phyloP scores from a whole-genome alignment of 1,140 invertebrate species.

The Tetragnatha versicolor region DNA sequence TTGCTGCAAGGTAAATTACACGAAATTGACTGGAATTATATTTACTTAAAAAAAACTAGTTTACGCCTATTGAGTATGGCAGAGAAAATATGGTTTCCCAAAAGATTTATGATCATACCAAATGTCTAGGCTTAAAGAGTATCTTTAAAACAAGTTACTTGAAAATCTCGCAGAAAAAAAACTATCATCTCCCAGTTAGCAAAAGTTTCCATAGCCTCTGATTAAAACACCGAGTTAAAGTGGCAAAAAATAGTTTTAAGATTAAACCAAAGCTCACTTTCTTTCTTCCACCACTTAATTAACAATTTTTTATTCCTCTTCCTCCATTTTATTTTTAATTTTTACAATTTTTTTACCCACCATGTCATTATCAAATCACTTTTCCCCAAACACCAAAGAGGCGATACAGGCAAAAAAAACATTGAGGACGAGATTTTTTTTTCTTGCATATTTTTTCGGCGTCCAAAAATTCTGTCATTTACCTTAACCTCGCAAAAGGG shows the following conservation, averaged over 20 bases:
- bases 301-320: neutral
- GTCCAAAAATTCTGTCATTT: conserved; percentile 14
- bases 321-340: conserved; percentile 4
- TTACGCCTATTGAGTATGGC: too few relatives aligned
- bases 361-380: conserved; percentile 35
- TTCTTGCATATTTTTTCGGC: neutral
- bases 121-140: too few relatives aligned
- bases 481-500: neutral
- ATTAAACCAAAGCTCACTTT: neutral
- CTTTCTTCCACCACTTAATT: neutral
- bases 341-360: conserved; percentile 4
- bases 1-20: too few relatives aligned
- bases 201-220: conserved; percentile 5
- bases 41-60: too few relatives aligned
- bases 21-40: too few relatives aligned
- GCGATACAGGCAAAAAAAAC: neutral
- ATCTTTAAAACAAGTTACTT: too few relatives aligned
- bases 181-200: too few relatives aligned
- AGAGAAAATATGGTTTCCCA: too few relatives aligned
- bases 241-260: neutral
- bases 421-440: neutral
- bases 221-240: neutral
- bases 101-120: too few relatives aligned
- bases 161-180: too few relatives aligned
- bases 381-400: conserved; percentile 11